Evolutionary conservation across 2,113 vertebrate genomes (phyloP).

Genomic region (human (Homo sapiens)): DNA sequence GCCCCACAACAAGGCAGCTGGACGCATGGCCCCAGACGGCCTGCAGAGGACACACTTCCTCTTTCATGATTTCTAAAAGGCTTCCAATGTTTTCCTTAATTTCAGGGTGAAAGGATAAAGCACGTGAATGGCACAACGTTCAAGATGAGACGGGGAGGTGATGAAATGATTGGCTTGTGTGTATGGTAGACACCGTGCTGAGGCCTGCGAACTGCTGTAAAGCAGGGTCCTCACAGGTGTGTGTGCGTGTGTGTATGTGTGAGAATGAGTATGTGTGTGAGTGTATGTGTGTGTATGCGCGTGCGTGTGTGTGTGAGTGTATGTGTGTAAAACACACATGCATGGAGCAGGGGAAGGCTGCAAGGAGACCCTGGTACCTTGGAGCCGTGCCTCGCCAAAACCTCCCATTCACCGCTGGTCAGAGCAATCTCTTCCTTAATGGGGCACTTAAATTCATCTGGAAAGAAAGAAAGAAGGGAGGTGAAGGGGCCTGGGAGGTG

Average conservation of each 20-base stretch:
- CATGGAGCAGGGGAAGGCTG: not conserved
- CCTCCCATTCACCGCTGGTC: slow-evolving; percentile 97
- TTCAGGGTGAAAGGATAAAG: not conserved
- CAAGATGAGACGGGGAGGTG: not conserved
- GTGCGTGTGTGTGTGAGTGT: fast-evolving
- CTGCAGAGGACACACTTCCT: fast-evolving
- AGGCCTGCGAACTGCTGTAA: not conserved
- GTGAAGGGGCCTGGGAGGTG: not conserved
- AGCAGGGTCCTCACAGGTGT: not conserved
- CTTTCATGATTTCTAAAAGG: not conserved
- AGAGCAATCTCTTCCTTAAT: slow-evolving; percentile 93
- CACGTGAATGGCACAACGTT: fast-evolving
- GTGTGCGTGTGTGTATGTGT: not conserved
- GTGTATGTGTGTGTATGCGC: fast-evolving
- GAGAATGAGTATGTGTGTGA: not conserved
- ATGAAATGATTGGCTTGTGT: fast-evolving
- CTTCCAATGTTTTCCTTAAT: not conserved
- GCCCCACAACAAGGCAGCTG: too few relatives aligned
- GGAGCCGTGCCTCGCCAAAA: slow-evolving; percentile 94
- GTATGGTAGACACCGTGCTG: fast-evolving
- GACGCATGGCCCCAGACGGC: not conserved
- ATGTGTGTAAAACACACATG: not conserved
- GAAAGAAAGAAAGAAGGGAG: not conserved
- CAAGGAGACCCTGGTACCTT: slow-evolving; percentile 86
- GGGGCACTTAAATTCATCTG: slow-evolving; percentile 95